Conservation (phyloP, 2,113 vertebrate genomes). For the Pleuronectes platessa region DNA sequence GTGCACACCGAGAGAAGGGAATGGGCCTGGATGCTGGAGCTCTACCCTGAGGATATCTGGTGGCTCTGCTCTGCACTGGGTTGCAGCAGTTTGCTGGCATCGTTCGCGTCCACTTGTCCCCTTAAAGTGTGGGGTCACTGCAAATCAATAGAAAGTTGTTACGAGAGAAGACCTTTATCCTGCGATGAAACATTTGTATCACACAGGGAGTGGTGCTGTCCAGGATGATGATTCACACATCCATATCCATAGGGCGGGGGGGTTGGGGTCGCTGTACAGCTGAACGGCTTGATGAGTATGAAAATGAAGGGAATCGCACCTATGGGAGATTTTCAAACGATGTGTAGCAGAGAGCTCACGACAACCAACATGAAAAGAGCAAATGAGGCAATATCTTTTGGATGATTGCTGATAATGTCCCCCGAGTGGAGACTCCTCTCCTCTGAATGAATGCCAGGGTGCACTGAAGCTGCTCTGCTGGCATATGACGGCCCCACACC, state of each 20-base stretch:
- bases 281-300: no score
- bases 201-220: neutral
- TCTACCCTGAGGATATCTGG: neutral
- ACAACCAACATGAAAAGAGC: neutral
- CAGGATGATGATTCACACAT: neutral
- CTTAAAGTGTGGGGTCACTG: neutral
- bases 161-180: neutral
- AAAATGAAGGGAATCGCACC: no score
- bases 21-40: neutral
- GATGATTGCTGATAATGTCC: neutral
- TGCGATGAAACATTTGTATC: neutral
- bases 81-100: neutral
- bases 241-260: no score
- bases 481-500: neutral
- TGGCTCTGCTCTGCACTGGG: neutral
- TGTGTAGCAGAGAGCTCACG: neutral
- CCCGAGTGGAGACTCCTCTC: neutral
- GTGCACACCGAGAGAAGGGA: neutral
- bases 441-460: neutral
- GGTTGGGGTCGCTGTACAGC: no score
- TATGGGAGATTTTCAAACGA: neutral
- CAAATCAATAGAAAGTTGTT: neutral
- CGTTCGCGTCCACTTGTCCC: neutral
- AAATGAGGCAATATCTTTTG: neutral
- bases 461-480: neutral